Evolutionary conservation across 2,888 invertebrate genomes (phyloP), one percentile per base, ranked within the genome.

Genomic region (Hartigia nigra): DNA sequence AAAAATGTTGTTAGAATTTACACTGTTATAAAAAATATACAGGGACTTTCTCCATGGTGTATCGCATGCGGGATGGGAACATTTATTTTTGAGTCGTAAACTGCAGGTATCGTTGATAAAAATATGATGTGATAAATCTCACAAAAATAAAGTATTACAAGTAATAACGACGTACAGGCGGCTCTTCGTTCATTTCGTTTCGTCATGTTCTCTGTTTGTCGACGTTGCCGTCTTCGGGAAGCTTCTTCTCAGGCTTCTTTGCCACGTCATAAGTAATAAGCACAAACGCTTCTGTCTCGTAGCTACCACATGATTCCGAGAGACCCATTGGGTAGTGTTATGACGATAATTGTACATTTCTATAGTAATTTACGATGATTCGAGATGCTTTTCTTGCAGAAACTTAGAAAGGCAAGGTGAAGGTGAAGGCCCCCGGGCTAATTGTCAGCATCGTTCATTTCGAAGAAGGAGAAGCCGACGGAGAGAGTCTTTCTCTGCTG

Each of bases 331-430:
- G 5, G 0, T 23, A 23, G 23, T 23, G 23, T 55, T 55, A 23
- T 9, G 23, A 39, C 39, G n/a, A 12, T 72, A 32, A 74, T 74
- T 34, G 12, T 36, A 34, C 32, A 34, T 75, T 75, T 75, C 75
- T 75, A 75, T 55, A 55, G 36, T n/a, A 36, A 75, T 75, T 75
- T 36, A 34, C 36, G 37, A 75, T 31, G 75, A 75, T 75, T 75
- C 34, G 75, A 23, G 37, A 75, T 75, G 75, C 31, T 34, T 75
- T 75, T 75, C 75, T 75, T 75, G 75, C 75, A 36, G 31, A n/a
- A 75, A 75, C 36, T 31, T 75, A 36, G 80, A 81, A 79, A 80
- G 80, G 77, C 76, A 81, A 82, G 82, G 82, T 84, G 83, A 84
- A 82, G 83, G 83, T 74, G 80, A 83, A 80, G 79, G 80, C 81